A percentile compares a stretch with the other conserved stretches of the same genome.
Conservation (phyloP, 53 echinoderm and acorn worm species). For the Apostichopus leukothele region DNA sequence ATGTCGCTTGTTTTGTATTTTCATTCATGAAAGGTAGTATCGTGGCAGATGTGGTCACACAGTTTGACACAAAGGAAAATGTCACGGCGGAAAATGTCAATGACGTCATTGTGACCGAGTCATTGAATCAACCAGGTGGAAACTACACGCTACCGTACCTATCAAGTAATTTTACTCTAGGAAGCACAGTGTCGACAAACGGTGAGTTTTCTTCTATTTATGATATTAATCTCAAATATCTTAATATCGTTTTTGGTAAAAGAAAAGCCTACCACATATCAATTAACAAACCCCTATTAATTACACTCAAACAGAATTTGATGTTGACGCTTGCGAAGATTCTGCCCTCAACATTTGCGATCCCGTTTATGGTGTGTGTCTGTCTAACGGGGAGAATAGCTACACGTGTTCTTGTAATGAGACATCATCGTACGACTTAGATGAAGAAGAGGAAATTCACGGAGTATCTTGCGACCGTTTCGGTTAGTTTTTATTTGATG, state of each 20-base stretch:
- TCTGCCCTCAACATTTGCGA: background rate
- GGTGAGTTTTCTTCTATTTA: background rate
- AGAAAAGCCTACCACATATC: background rate
- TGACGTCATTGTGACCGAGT: conserved; percentile 1
- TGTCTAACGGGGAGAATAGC: no score
- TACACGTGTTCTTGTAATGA: background rate
- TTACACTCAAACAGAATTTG: background rate
- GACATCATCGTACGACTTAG: background rate
- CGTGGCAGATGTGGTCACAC: conserved; percentile 14
- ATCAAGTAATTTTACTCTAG: background rate
- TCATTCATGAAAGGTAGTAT: conserved; percentile 9
- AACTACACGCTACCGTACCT: conserved; percentile 2
- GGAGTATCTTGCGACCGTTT: background rate
- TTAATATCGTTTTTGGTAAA: no score
- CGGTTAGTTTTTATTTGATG: background rate
- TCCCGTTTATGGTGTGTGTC: background rate
- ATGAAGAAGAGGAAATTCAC: background rate
- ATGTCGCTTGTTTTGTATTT: conserved; percentile 13
- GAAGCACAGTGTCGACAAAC: background rate
- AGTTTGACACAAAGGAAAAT: background rate
- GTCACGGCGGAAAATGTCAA: background rate
- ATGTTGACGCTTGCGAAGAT: background rate
- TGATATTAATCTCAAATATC: background rate
- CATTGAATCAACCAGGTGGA: conserved; percentile 7
- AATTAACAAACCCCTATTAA: background rate